phyloP scores from a whole-genome alignment of 2,797 vertebrate species.

The Myotis findleyi region DNA sequence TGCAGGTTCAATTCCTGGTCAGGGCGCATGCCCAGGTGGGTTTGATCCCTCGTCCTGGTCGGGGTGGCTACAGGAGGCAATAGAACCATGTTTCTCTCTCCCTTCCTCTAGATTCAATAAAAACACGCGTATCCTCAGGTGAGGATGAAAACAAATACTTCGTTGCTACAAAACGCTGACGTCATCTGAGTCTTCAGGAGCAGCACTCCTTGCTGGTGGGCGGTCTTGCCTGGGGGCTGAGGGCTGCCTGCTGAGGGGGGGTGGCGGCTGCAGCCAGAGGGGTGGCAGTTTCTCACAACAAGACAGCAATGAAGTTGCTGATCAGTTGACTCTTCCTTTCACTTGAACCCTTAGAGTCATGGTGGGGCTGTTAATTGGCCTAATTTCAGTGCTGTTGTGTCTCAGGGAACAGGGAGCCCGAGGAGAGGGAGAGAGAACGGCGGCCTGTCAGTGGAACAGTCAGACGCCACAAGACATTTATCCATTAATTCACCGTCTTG shows the following conservation, averaged over 20 bases:
- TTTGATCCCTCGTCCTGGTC: background rate
- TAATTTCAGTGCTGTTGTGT: background rate
- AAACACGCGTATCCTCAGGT: background rate
- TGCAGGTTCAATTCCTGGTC: background rate
- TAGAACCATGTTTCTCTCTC: background rate
- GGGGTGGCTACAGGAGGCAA: background rate
- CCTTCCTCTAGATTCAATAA: background rate
- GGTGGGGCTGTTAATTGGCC: background rate
- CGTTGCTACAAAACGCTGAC: background rate
- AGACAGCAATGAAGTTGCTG: background rate
- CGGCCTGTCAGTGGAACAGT: accelerated
- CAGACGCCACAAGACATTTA: background rate
- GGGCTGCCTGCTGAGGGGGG: background rate
- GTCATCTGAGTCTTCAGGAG: accelerated
- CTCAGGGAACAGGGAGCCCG: background rate
- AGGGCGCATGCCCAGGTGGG: background rate
- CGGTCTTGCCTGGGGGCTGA: accelerated
- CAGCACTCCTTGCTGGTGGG: accelerated
- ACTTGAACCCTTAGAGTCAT: background rate
- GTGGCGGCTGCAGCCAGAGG: background rate
- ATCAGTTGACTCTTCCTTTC: no score
- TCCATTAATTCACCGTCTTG: accelerated
- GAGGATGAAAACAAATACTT: background rate
- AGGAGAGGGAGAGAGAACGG: background rate
- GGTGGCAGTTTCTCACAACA: background rate